Evolutionary conservation across 2,888 invertebrate species (phyloP).

Genomic region (Spialia ferax): DNA sequence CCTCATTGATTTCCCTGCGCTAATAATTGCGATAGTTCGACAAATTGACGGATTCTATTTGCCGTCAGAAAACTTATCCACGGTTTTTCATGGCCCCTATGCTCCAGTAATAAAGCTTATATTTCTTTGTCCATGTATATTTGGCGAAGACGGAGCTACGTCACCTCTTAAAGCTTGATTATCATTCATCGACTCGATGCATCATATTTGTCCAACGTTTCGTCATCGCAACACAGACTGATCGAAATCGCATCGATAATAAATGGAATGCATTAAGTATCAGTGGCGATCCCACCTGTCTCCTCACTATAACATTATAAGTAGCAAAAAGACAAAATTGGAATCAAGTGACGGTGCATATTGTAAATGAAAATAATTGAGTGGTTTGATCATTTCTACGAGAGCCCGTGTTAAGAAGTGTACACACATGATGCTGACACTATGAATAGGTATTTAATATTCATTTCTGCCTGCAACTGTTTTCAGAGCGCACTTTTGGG

Average conservation of each 20-base stretch:
- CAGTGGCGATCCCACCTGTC: slow-evolving; percentile 46
- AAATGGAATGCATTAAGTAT: slow-evolving; percentile 64
- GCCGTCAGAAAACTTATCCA: background rate
- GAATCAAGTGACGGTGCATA: slow-evolving; percentile 33
- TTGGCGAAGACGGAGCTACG: slow-evolving; percentile 47
- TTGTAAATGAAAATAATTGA: slow-evolving; percentile 34
- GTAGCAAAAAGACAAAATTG: slow-evolving; percentile 35
- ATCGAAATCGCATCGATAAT: slow-evolving; percentile 71
- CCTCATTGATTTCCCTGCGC: slow-evolving; percentile 79
- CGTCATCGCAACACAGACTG: slow-evolving; percentile 68
- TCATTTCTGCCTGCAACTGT: too few relatives aligned
- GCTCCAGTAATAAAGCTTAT: slow-evolving; percentile 39
- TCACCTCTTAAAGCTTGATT: slow-evolving; percentile 60
- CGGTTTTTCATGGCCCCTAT: slow-evolving; percentile 43
- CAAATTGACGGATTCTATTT: slow-evolving; percentile 18
- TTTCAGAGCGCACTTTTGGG: too few relatives aligned
- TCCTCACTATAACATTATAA: slow-evolving; percentile 37
- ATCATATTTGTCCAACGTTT: slow-evolving; percentile 82
- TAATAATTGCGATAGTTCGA: slow-evolving; percentile 75
- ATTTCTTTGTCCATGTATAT: slow-evolving; percentile 46
- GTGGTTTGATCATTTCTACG: slow-evolving; percentile 15
- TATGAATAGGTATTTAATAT: too few relatives aligned
- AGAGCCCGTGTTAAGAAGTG: background rate
- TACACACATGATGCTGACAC: background rate
- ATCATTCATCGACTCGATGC: slow-evolving; percentile 77